Base-by-base conservation (phyloP, 2,888 invertebrate genomes). In the Calameuta pallipes region DNA sequence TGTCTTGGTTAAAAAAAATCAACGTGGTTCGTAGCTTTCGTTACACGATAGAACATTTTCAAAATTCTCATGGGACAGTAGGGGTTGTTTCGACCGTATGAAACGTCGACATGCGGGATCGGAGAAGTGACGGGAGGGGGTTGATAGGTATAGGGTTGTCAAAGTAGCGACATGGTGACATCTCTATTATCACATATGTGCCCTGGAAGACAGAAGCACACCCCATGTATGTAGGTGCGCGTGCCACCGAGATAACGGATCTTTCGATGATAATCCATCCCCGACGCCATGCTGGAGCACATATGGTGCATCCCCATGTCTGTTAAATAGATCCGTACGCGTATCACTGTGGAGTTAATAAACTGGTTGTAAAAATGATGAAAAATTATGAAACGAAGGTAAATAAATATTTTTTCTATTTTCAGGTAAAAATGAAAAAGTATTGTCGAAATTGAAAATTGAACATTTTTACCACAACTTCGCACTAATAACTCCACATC, bases 111-210 rank as follows among this genome's bases (percentile, higher is more conserved):
- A 15, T 37, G 31, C 73, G 36, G 35, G 34, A 41, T n/a, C 56
- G 31, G 75, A 11, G 75, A 37, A 37, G 71, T 69, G 76, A 31
- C 69, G 74, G 75, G 68, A 56, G 41, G 70, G 68, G 75, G 37
- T 30, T 36, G 75, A 31, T 31, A 15, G 56, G 56, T 90, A 90
- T 87, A 87, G 89, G 88, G 87, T 90, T 90, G 91, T 91, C 91
- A 91, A 91, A 90, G 87, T 83, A 83, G 83, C 85, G 90, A 91
- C 90, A 89, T 89, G 87, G 89, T 91, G 91, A 91, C 91, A 91
- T 90, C 89, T 91, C 91, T 90, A 91, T 91, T 91, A 91, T 91
- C 90, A 90, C 90, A 84, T 83, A 31, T 30, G 82, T 79, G 79
- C 81, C 79, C 76, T 79, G 37, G 9, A 41, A 77, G 69, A 74